Conservation (phyloP, 2,888 invertebrate species). For the Sesia bembeciformis region DNA sequence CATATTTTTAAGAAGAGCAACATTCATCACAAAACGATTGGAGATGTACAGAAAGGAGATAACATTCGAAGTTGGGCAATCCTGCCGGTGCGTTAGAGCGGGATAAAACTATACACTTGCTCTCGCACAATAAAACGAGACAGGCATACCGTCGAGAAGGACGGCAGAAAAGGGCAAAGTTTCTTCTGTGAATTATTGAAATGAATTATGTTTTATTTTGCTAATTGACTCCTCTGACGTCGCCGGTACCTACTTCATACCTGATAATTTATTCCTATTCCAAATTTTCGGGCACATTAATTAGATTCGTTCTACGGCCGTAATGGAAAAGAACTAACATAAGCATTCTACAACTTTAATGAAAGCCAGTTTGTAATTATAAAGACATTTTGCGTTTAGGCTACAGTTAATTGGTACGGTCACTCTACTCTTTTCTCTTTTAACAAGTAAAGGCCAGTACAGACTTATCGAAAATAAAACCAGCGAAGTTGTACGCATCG, state of each 20-base stretch:
- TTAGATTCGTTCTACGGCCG: constrained; percentile 12
- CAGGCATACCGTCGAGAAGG: constrained; percentile 17
- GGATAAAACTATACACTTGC: constrained; percentile 21
- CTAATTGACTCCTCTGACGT: constrained; percentile 39
- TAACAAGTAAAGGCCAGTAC: too few species aligned
- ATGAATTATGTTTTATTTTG: constrained; percentile 54
- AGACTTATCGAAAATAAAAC: too few species aligned
- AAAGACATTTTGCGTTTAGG: not conserved
- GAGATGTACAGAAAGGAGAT: constrained; percentile 40
- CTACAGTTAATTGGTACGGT: too few species aligned
- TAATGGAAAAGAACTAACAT: not conserved
- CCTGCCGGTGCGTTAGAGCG: constrained; percentile 27
- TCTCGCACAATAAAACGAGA: constrained; percentile 16
- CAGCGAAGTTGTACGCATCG: too few species aligned
- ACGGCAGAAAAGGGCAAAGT: constrained; percentile 34
- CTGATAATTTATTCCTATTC: constrained; percentile 28
- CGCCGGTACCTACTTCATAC: constrained; percentile 12
- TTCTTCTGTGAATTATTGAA: constrained; percentile 48
- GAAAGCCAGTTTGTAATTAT: not conserved
- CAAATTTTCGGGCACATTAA: constrained; percentile 28
- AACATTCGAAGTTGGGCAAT: constrained; percentile 48
- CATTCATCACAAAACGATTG: constrained; percentile 16
- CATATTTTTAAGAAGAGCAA: constrained; percentile 14
- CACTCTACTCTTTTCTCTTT: too few species aligned
- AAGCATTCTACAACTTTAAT: not conserved